Base-by-base conservation (phyloP, 2,113 vertebrate genomes). In the Indicator indicator region DNA sequence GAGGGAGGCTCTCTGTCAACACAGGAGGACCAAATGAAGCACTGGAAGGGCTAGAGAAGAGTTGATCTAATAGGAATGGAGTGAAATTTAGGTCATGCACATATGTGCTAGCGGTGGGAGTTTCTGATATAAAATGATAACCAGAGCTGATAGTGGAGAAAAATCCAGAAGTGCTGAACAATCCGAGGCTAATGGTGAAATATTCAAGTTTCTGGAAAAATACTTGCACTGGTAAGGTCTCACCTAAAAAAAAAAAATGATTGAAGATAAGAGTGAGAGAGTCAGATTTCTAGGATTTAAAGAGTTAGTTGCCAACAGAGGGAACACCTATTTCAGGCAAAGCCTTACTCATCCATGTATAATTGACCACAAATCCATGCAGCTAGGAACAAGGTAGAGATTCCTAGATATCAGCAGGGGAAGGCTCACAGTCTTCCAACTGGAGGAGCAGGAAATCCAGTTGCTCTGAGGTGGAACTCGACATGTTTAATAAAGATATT, bases 51-150 rank as follows among this genome's bases (percentile, higher is more conserved):
- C 65, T 88, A 86, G 56, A 94, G 69, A 55, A 70, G 62, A 90
- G 83, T 26, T 86, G 88, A 90, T 78, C 65, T 81, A 87, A 94
- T 65, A 73, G 71, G 38, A 86, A 71, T 24, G 60, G 33, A 83
- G 62, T 94, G 92, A 95, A 86, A 72, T 86, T 80, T 68, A 75
- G 92, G 90, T 92, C 83, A 86, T 42, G 40, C 72, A 77, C 63
- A 67, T 63, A 48, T 28, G n/a, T 77, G 56, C 76, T 95, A 90
- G 70, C 55, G 83, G 70, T 62, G 91, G 77, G 60, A 74, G 77
- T 78, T 94, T 93, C 75, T 88, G 56, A 88, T 89, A 78, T 26
- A 55, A 94, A 83, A 40, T 83, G 62, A 83, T 60, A 86, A 90
- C 71, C 60, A 36, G 72, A 80, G 59, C 52, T 55, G 69, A 83